phyloP scores from a whole-genome alignment of 2,888 invertebrate genomes.

The Crocallis elinguaria region DNA sequence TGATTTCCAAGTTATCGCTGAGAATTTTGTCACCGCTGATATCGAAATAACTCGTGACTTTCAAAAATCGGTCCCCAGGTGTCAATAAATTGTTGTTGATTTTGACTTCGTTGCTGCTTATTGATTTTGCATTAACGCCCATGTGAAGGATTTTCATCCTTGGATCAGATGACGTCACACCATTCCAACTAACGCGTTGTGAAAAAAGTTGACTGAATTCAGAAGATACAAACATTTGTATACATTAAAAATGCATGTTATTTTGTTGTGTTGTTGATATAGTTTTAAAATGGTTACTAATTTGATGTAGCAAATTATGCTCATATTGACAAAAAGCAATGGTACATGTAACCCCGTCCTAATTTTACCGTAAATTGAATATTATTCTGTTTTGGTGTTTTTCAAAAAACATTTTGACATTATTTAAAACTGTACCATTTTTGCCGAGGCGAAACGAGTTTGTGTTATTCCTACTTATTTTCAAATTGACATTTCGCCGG shows the following conservation, averaged over 20 bases:
- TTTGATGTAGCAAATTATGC: background rate
- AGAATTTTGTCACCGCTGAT: too few species aligned
- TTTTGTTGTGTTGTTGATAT: too few species aligned
- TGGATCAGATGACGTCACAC: constrained; percentile 45
- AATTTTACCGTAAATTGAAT: background rate
- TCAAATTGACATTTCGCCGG: constrained; percentile 50
- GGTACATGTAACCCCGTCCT: constrained; percentile 5
- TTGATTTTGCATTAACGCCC: background rate
- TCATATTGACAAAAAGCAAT: too few species aligned
- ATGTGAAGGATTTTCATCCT: constrained; percentile 27
- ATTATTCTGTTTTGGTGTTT: background rate
- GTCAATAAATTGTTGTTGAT: constrained; percentile 7
- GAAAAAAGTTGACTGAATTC: constrained; percentile 21
- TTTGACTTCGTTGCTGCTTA: background rate
- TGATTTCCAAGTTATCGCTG: too few species aligned
- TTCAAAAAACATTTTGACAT: background rate
- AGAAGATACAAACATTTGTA: constrained; percentile 17
- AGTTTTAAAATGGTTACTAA: background rate
- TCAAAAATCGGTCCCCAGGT: too few species aligned
- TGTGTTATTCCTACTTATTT: constrained; percentile 32
- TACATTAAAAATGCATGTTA: too few species aligned
- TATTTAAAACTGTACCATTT: constrained; percentile 23
- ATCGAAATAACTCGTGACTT: too few species aligned
- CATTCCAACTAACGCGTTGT: constrained; percentile 28
- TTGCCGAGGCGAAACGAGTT: constrained; percentile 27